Conservation (phyloP, 2,113 vertebrate species). For the Laterallus jamaicensis region DNA sequence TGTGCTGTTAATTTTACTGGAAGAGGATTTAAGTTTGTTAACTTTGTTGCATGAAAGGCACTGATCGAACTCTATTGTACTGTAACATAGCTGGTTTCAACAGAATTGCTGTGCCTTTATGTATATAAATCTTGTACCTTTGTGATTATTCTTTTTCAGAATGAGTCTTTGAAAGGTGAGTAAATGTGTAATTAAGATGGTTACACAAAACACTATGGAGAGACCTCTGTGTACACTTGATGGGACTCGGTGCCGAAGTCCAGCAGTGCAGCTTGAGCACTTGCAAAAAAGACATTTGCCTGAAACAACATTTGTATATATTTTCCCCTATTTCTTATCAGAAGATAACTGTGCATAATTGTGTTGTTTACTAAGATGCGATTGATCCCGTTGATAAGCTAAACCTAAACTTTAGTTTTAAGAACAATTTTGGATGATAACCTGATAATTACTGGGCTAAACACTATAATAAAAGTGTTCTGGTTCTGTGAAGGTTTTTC, state of each 20-base stretch:
- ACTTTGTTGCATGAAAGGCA: constrained; percentile 58
- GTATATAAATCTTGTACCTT: constrained; percentile 54
- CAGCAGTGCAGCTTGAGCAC: constrained; percentile 29
- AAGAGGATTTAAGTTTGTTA: constrained; percentile 39
- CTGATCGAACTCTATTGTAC: constrained; percentile 60
- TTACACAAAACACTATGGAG: not conserved
- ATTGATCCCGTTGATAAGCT: constrained; percentile 34
- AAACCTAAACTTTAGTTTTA: constrained; percentile 40
- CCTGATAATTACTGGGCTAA: not conserved
- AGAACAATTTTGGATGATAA: constrained; percentile 15
- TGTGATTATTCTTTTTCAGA: constrained; percentile 37
- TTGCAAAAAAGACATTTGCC: constrained; percentile 29
- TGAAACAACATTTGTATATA: constrained; percentile 61
- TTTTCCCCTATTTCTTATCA: constrained; percentile 65
- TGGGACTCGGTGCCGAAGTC: not conserved
- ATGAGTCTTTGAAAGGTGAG: constrained; percentile 30
- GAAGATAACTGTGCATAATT: constrained; percentile 38
- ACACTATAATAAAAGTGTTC: constrained; percentile 22
- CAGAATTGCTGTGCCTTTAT: constrained; percentile 69
- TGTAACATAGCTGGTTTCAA: constrained; percentile 62
- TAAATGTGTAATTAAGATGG: constrained; percentile 17
- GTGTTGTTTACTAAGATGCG: constrained; percentile 55
- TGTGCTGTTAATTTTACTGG: not conserved
- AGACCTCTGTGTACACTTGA: not conserved
- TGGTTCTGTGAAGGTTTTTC: constrained; percentile 16